Evolutionary conservation across 2,113 vertebrate species (phyloP).

Genomic region (Serinus canaria): DNA sequence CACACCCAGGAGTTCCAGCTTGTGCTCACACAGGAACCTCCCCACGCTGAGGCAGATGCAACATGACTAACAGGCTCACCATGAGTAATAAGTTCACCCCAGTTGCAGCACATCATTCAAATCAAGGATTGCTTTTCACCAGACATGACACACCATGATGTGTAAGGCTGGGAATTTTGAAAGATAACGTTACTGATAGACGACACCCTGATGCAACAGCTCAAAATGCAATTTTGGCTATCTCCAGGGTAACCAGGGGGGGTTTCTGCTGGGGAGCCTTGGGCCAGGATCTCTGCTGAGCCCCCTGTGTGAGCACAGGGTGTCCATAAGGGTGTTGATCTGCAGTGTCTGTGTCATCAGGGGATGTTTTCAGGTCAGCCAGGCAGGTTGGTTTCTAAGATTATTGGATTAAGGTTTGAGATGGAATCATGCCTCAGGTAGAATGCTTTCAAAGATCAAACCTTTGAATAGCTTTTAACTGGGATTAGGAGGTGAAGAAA

Average conservation of each 20-base stretch:
- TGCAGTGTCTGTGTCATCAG: not conserved
- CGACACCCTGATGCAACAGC: constrained; percentile 33
- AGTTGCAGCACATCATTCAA: constrained; percentile 54
- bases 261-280: not conserved
- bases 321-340: not conserved
- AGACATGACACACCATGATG: constrained; percentile 64
- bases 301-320: not conserved
- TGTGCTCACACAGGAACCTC: not conserved
- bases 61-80: constrained; percentile 33
- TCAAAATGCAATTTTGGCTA: not conserved
- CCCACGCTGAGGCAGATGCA: not conserved
- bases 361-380: not conserved
- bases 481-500: constrained; percentile 38
- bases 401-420: constrained; percentile 52
- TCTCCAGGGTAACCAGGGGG: not conserved
- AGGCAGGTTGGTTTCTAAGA: not conserved
- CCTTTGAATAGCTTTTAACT: constrained; percentile 46
- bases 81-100: constrained; percentile 50
- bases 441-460: constrained; percentile 30
- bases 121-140: constrained; percentile 33
- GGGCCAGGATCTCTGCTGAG: not conserved
- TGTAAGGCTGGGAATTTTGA: constrained; percentile 59
- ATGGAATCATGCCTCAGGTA: constrained; percentile 46
- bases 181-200: constrained; percentile 46
- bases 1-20: not conserved